phyloP scores from a whole-genome alignment of 2,888 invertebrate genomes.

The Torymus texanus region DNA sequence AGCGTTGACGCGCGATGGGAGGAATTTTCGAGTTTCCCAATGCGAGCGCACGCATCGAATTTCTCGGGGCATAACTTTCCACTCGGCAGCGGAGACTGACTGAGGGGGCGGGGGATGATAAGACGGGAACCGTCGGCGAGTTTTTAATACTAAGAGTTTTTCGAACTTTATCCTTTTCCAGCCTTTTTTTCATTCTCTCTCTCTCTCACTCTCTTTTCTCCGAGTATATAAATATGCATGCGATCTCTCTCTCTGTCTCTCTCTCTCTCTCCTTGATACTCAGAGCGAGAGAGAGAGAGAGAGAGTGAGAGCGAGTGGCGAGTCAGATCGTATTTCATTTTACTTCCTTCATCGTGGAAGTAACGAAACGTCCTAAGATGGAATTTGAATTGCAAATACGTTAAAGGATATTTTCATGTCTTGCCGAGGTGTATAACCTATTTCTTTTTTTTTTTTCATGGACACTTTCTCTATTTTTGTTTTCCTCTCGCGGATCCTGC shows the following conservation, averaged over 20 bases:
- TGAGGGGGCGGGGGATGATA: background rate
- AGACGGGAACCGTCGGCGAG: conserved; percentile 6
- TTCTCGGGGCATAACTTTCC: conserved; percentile 38
- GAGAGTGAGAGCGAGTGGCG: background rate
- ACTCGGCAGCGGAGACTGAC: background rate
- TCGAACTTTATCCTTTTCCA: conserved; percentile 48
- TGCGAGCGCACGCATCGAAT: conserved; percentile 2
- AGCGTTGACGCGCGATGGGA: background rate
- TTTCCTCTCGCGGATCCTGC: background rate
- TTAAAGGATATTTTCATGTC: conserved; percentile 52
- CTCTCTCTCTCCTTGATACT: conserved; percentile 36
- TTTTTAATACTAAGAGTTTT: conserved; percentile 53
- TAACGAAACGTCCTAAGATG: conserved; percentile 53
- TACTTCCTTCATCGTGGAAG: conserved; percentile 49
- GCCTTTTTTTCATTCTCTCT: conserved; percentile 2
- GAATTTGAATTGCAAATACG: conserved; percentile 55
- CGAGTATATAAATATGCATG: conserved; percentile 55
- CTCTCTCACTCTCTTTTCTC: conserved; percentile 11
- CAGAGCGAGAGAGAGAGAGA: background rate
- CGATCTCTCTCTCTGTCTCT: conserved; percentile 54
- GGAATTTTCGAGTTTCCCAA: conserved; percentile 34
- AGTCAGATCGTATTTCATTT: conserved; percentile 55
- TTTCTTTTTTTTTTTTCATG: conserved; percentile 24
- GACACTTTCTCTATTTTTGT: conserved; percentile 10
- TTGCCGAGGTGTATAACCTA: conserved; percentile 29